Percentiles rank a stretch among this genome's conserved stretches.
Conservation (phyloP, 2,797 vertebrate genomes). For the Nyctalus aviator region DNA sequence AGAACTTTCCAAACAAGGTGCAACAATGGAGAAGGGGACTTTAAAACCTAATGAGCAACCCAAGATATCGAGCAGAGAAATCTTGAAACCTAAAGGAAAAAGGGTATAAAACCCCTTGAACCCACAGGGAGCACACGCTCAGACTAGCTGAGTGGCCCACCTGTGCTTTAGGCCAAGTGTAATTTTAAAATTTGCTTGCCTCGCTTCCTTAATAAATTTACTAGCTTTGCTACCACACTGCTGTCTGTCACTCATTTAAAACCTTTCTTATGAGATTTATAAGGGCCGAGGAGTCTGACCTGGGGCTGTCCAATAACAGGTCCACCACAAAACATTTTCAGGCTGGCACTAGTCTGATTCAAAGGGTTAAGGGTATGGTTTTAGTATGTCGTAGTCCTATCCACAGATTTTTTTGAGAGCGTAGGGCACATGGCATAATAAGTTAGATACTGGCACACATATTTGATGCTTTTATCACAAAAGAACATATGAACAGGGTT, state of each 20-base stretch:
- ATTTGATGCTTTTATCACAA: background rate
- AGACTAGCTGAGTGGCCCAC: background rate
- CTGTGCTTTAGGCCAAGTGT: background rate
- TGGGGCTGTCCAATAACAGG: background rate
- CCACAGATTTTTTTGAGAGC: background rate
- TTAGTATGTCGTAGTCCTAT: constrained; percentile 6
- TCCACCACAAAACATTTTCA: background rate
- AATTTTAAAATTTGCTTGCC: background rate
- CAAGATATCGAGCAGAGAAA: background rate
- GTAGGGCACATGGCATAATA: background rate
- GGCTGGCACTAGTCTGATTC: background rate
- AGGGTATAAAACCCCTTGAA: background rate
- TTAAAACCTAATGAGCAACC: background rate
- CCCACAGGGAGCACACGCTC: background rate
- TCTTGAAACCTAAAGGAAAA: background rate
- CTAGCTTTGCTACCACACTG: background rate
- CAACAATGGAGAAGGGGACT: background rate
- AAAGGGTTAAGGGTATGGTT: background rate
- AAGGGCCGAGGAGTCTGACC: background rate
- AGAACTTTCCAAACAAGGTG: background rate
- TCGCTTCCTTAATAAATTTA: background rate
- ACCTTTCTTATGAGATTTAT: background rate
- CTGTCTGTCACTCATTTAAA: background rate
- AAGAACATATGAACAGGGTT: constrained; percentile 31
- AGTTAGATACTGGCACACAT: background rate